A percentile compares a stretch with the other conserved stretches of the same genome.
Evolutionary conservation across 2,113 vertebrate species (phyloP).

Genomic region (Prionailurus bengalensis): DNA sequence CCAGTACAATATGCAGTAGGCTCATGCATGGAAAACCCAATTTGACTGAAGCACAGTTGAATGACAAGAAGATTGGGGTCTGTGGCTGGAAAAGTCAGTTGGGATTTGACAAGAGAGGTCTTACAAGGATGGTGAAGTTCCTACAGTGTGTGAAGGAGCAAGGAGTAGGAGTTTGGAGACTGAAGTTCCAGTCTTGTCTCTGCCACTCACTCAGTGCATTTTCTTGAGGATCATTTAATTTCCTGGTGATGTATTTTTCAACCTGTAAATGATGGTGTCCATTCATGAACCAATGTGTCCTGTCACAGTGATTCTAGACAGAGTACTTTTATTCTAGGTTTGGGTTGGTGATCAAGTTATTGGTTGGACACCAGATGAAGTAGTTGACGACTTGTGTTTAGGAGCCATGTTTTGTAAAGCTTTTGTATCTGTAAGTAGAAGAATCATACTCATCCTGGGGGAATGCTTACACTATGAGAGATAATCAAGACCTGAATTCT

Average conservation of each 20-base stretch:
- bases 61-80: neutral
- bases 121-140: neutral
- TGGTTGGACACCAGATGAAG: neutral
- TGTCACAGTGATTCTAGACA: neutral
- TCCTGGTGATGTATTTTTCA: rapidly evolving
- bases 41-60: neutral
- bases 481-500: neutral
- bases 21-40: neutral
- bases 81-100: neutral
- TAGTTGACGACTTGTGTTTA: neutral
- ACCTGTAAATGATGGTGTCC: neutral
- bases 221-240: neutral
- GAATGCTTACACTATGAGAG: neutral
- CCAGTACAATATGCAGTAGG: neutral
- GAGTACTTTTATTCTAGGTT: neutral
- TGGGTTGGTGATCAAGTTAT: neutral
- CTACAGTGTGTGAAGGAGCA: rapidly evolving
- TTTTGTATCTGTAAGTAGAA: neutral
- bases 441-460: neutral
- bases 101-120: neutral
- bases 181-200: neutral
- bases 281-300: rapidly evolving
- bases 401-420: neutral
- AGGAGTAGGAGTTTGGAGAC: neutral
- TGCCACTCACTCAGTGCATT: neutral